Evolutionary conservation across 2,888 invertebrate genomes (phyloP).

Genomic region (Neelides folsomi): DNA sequence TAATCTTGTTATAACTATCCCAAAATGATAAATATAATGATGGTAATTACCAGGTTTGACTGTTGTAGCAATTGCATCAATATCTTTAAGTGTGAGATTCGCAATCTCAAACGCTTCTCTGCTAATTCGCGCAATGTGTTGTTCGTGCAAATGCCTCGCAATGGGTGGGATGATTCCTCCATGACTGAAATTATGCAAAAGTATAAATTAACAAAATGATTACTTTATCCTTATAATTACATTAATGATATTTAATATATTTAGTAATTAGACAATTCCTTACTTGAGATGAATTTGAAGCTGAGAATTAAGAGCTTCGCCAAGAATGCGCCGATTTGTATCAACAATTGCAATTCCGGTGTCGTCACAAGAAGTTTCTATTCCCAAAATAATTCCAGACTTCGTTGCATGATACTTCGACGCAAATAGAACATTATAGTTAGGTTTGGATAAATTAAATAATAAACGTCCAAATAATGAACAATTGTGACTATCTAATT

Average conservation of each 20-base stretch:
- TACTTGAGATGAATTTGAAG: conserved; percentile 59
- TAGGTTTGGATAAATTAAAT: too few species aligned
- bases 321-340: conserved; percentile 54
- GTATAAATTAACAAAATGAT: too few species aligned
- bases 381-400: conserved; percentile 54
- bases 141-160: conserved; percentile 65
- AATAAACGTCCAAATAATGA: too few species aligned
- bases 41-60: conserved; percentile 54
- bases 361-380: conserved; percentile 96
- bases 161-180: conserved; percentile 84
- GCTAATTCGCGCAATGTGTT: conserved; percentile 62
- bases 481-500: too few species aligned
- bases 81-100: conserved; percentile 46
- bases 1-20: not conserved
- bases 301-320: conserved; percentile 72
- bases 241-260: not conserved
- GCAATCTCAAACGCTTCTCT: conserved; percentile 52
- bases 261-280: conserved; percentile 20
- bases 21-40: not conserved
- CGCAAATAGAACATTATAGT: too few species aligned
- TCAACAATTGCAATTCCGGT: conserved; percentile 83
- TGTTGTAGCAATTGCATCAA: conserved; percentile 85
- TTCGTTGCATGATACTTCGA: conserved; percentile 1
- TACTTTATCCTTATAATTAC: too few species aligned
- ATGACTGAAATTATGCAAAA: conserved; percentile 45